Evolutionary conservation across 2,113 vertebrate species (phyloP), one percentile per base, ranked within the genome.

Genomic region (Malurus elegans): DNA sequence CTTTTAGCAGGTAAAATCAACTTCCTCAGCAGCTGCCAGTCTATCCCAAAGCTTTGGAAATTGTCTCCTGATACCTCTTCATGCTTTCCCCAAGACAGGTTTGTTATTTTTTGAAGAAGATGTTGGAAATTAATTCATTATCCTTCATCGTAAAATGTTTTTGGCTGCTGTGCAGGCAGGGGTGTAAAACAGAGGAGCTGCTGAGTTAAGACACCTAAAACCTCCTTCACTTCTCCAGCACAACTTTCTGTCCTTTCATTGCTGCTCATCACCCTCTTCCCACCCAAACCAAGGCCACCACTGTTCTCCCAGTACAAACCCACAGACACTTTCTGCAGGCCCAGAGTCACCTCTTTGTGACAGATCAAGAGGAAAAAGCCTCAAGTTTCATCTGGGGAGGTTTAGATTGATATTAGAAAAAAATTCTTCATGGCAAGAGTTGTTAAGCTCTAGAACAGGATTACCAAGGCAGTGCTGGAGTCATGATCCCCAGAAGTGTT

Each of bases 21-120:
- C 75, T 79, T 57, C 50, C 42, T 75, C 58, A 86, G 58, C 24
- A 42, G 12, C 26, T 38, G 10, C 10, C 61, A 17, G 8, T 61
- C 53, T 18, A 7, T 42, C 45, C 29, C 50, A 40, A 23, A 74
- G 9, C 29, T 57, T 45, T 18, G 18, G 15, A 42, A 83, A 69
- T 11, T 0, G 0, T 32, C 12, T 84, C 10, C 16, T 69, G 42
- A n/a, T 25, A 53, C 7, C 9, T 53, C 31, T 47, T 5, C 34
- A 6, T 48, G 44, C 24, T 82, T 67, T 65, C 28, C 60, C 11
- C 24, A 45, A 23, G 2, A 1, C 18, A 60, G 18, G 4, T 57
- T 74, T 10, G 50, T 32, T 48, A 11, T 32, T 50, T 53, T 34
- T 42, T 3, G 0, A 24, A 32, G 45, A 75, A 56, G 2, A 5